Conservation (phyloP, 2,888 invertebrate species). For the Biston stratarius region DNA sequence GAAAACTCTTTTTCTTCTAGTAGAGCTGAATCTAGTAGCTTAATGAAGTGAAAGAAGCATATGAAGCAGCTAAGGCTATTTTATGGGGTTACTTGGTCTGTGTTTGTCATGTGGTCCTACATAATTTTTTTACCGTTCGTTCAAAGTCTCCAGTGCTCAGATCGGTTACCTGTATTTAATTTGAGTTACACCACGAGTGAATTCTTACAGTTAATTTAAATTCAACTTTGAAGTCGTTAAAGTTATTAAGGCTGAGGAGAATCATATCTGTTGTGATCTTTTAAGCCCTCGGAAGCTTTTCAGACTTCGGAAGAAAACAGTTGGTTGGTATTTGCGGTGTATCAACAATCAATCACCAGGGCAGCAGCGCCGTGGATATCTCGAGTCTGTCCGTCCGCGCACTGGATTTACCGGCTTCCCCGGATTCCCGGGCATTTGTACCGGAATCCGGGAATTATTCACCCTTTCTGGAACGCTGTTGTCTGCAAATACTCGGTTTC, state of each 20-base stretch:
- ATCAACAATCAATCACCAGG: conserved; percentile 58
- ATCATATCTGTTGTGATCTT: neutral
- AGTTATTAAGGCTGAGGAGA: neutral
- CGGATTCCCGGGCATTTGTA: conserved; percentile 66
- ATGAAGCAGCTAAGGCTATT: too few species aligned
- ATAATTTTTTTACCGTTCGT: too few species aligned
- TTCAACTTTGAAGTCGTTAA: neutral
- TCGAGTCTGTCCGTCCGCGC: conserved; percentile 60
- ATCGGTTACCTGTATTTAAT: too few species aligned
- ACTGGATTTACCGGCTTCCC: conserved; percentile 71
- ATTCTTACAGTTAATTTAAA: neutral
- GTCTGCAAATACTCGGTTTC: conserved; percentile 53
- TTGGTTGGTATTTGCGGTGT: conserved; percentile 18
- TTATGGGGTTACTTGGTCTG: too few species aligned
- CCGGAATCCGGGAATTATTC: conserved; percentile 69
- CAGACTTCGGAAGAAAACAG: conserved; percentile 18
- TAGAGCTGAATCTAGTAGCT: too few species aligned
- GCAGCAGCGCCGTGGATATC: conserved; percentile 47
- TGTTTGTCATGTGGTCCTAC: too few species aligned
- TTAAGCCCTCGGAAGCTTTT: neutral
- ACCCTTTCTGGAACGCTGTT: conserved; percentile 68
- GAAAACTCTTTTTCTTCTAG: too few species aligned
- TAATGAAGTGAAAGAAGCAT: too few species aligned
- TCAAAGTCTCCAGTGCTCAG: too few species aligned
- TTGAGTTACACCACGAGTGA: too few species aligned